A percentile compares a stretch with the other conserved stretches of the same genome.
Conservation (phyloP, 2,113 vertebrate species). For the Apaloderma vittatum region DNA sequence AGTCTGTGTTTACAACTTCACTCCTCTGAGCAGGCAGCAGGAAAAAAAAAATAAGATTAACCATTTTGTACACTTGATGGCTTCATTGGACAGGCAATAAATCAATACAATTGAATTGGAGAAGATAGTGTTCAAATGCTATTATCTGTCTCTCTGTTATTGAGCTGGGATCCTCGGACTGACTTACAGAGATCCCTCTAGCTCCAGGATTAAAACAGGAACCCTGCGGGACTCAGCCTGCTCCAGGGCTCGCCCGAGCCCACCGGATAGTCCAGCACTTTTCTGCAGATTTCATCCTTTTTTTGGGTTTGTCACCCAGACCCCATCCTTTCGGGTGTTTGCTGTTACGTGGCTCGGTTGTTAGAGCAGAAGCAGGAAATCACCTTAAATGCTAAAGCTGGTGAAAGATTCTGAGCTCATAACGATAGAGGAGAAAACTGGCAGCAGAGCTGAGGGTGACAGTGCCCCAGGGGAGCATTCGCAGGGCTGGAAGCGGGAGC, state of each 20-base stretch:
- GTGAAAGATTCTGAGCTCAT: not conserved
- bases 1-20: conserved; percentile 42
- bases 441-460: not conserved
- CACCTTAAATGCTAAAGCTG: accelerated
- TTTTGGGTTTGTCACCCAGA: not conserved
- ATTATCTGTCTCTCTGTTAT: conserved; percentile 66
- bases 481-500: not conserved
- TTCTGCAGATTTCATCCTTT: not conserved
- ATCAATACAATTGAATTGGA: conserved; percentile 76
- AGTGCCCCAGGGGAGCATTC: not conserved
- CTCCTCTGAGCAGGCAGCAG: conserved; percentile 38
- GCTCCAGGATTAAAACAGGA: conserved; percentile 11
- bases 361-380: not conserved
- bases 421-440: not conserved
- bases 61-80: conserved; percentile 70
- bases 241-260: accelerated
- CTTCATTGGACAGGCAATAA: conserved; percentile 75
- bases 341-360: not conserved
- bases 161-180: conserved; percentile 62
- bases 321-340: not conserved
- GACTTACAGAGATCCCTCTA: conserved; percentile 34
- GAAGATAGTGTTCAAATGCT: conserved; percentile 73
- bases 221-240: not conserved
- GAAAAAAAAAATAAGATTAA: conserved; percentile 64
- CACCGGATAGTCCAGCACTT: not conserved